These are phyloP conservation scores for Netelia virgata DNA, from an alignment of 2,888 invertebrate genomes.

Conservation along the genomic window DNA sequence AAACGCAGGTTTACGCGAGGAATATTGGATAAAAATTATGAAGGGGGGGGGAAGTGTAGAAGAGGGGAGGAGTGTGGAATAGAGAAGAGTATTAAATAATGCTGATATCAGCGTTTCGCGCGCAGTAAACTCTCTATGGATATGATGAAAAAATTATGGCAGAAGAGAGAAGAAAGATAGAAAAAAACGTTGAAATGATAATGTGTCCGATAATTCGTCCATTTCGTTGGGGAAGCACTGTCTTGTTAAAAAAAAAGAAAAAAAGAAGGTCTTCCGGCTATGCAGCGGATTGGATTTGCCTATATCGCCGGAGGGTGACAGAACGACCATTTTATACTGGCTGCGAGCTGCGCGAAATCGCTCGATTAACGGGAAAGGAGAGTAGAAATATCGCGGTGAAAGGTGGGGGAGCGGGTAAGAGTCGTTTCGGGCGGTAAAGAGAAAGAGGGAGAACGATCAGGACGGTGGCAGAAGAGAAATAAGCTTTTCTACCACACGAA, in stretches of 20 bases:
- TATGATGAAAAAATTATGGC: not conserved
- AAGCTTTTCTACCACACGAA: not conserved
- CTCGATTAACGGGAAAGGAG: constrained; percentile 33
- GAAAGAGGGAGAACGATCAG: not conserved
- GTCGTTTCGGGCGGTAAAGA: not conserved
- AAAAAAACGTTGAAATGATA: constrained; percentile 40
- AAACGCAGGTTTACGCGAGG: constrained; percentile 60
- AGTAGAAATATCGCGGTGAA: not conserved
- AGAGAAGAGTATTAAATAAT: constrained; percentile 49
- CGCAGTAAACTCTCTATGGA: constrained; percentile 9
- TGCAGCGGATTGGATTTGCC: constrained; percentile 30
- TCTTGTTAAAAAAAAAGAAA: too few relatives aligned
- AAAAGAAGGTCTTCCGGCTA: constrained; percentile 3
- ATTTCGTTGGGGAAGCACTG: constrained; percentile 6
- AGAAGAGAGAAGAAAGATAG: not conserved
- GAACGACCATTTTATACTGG: constrained; percentile 20
- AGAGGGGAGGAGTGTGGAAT: not conserved
- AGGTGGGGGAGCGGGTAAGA: too few relatives aligned
- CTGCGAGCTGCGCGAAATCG: constrained; percentile 10
- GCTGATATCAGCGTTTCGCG: constrained; percentile 42
- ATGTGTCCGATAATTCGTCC: constrained; percentile 41
- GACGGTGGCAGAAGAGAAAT: constrained; percentile 20
- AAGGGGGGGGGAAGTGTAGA: too few relatives aligned
- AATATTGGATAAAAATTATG: constrained; percentile 52
- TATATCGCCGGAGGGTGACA: not conserved